Base-by-base conservation (phyloP, 2,797 vertebrate genomes). In the Tokudaia tokunoshimensis region DNA sequence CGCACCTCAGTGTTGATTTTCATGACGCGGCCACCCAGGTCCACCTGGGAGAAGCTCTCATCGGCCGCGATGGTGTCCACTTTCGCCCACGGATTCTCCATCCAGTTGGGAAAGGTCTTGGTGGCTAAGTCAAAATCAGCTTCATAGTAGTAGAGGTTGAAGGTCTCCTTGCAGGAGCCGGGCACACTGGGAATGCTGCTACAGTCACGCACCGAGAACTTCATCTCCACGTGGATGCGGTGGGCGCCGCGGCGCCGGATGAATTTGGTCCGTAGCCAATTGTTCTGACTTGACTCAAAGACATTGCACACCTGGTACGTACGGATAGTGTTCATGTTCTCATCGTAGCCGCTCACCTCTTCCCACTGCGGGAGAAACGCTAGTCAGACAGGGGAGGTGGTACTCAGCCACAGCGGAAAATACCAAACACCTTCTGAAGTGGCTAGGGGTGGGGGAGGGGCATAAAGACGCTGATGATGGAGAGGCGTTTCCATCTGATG, bases 241-340 rank as follows among this genome's bases (percentile, higher is more conserved):
- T 99, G 99, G 0, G 99, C 99, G 0, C 99, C 99, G 0, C 99
- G 98, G 31, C 99, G 98, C 2, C 98, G 98, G 98, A 99, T 99
- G 97, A 99, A 99, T 96, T 99, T 99, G 98, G 99, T 99, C 88
- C 99, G 99, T 1, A 99, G 98, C 99, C 99, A 99, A 98, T 99
- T 99, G 98, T 99, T 99, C 98, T 99, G 99, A 98, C 98, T 99
- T 94, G 98, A 98, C 1, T 99, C 99, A 5, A 99, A 99, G 95
- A 99, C 99, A 0, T 99, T 99, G 98, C 99, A 99, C 50, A 99
- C 99, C 98, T 99, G 99, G 98, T 99, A 99, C 1, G 99, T 99
- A 79, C 99, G 99, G 96, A 99, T 99, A 0, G 99, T 99, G 98
- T 99, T 99, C 99, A 99, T 99, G 98, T 99, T 99, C 98, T 99